These are phyloP conservation scores for Caenorhabditis sp. DNA, from an alignment of 2,888 invertebrate species.

Conservation along the genomic window DNA sequence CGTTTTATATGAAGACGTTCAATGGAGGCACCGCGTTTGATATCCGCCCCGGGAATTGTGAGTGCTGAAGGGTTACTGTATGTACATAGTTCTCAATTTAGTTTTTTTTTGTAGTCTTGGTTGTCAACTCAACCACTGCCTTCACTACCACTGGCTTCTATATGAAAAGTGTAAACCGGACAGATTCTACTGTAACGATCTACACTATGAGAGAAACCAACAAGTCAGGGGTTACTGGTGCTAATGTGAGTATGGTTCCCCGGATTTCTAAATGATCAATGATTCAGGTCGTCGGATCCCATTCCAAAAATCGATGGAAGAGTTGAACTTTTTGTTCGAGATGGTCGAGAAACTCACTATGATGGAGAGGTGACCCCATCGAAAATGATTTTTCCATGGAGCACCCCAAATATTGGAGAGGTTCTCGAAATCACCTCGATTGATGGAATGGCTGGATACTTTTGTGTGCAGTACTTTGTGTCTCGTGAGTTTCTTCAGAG, in stretches of 20 bases:
- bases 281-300: background rate
- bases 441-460: conserved; percentile 1
- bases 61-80: background rate
- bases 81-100: background rate
- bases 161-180: conserved; percentile 1
- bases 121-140: background rate
- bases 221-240: conserved; percentile 3
- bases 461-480: conserved; percentile 19
- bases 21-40: background rate
- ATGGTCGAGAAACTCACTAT: background rate
- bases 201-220: background rate
- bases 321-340: background rate
- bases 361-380: background rate
- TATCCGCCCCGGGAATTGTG: background rate
- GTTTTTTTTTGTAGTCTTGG: background rate
- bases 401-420: conserved; percentile 8
- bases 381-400: background rate
- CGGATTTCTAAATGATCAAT: too few species aligned
- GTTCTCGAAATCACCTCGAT: background rate
- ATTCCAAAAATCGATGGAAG: background rate
- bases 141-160: conserved; percentile 28
- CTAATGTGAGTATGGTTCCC: conserved; percentile 3
- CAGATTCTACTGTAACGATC: background rate
- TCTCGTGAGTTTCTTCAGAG: conserved; percentile 5
- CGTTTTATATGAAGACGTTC: background rate